Evolutionary conservation across 2,113 vertebrate genomes (phyloP).

Genomic region (Pipra filicauda): DNA sequence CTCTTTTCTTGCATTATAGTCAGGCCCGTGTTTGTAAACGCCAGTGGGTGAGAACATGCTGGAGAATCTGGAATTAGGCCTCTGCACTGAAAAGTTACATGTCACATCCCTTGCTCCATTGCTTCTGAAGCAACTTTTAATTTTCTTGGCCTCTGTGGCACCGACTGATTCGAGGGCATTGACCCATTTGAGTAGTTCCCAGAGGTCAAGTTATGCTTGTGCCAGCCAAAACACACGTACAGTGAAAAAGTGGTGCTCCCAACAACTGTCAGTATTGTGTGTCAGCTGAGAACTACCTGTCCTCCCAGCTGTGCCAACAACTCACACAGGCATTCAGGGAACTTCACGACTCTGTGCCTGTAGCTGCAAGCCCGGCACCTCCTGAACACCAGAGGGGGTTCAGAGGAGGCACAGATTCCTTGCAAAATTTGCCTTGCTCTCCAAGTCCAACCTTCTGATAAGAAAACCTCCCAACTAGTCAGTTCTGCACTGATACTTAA

Average conservation of each 20-base stretch:
- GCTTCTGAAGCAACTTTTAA: background rate
- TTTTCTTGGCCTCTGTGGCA: background rate
- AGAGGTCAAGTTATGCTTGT: background rate
- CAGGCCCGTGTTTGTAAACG: background rate
- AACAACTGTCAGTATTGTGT: background rate
- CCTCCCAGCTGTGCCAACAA: background rate
- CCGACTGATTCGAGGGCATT: background rate
- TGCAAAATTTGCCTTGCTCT: background rate
- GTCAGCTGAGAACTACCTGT: background rate
- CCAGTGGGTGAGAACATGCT: accelerated
- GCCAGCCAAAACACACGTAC: accelerated
- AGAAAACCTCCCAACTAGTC: background rate
- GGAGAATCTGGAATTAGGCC: background rate
- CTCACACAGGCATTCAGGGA: background rate
- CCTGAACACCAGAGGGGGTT: background rate
- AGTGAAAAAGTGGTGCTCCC: background rate
- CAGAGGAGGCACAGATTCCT: background rate
- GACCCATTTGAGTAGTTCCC: background rate
- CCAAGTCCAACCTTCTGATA: background rate
- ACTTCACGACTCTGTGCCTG: background rate
- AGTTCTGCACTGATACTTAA: background rate
- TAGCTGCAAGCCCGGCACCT: background rate
- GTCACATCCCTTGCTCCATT: background rate
- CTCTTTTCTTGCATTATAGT: background rate
- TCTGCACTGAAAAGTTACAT: background rate